phyloP scores from a whole-genome alignment of 2,113 vertebrate genomes.

The Sorex araneus region DNA sequence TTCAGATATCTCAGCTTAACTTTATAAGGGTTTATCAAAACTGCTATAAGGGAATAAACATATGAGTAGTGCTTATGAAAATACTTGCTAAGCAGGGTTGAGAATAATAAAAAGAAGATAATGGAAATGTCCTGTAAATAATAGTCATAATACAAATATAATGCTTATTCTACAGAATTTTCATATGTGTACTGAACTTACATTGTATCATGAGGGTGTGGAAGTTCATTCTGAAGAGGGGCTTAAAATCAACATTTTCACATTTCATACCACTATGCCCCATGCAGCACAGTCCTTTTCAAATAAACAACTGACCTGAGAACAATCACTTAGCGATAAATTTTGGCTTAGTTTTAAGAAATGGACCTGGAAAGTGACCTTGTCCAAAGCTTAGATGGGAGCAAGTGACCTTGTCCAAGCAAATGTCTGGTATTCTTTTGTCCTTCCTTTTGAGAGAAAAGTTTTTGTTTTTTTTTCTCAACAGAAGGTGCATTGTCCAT shows the following conservation, averaged over 20 bases:
- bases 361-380: neutral
- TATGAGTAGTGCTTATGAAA: neutral
- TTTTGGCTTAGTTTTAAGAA: neutral
- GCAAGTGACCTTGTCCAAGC: neutral
- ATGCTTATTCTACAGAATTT: neutral
- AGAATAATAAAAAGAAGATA: neutral
- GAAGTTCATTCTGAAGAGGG: neutral
- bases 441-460: neutral
- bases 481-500: too few species aligned
- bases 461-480: neutral
- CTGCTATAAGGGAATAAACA: neutral
- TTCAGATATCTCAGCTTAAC: neutral
- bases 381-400: neutral
- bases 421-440: neutral
- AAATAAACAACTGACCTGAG: neutral
- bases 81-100: neutral
- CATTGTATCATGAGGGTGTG: neutral
- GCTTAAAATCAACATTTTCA: neutral
- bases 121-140: rapidly evolving
- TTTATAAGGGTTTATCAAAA: neutral
- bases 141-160: rapidly evolving
- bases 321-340: neutral
- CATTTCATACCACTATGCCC: rapidly evolving
- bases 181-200: neutral
- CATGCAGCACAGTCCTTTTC: neutral